A percentile compares a stretch with the other conserved stretches of the same genome.
Evolutionary conservation across 2,888 invertebrate species (phyloP).

Genomic region (Brachypterus glaber): DNA sequence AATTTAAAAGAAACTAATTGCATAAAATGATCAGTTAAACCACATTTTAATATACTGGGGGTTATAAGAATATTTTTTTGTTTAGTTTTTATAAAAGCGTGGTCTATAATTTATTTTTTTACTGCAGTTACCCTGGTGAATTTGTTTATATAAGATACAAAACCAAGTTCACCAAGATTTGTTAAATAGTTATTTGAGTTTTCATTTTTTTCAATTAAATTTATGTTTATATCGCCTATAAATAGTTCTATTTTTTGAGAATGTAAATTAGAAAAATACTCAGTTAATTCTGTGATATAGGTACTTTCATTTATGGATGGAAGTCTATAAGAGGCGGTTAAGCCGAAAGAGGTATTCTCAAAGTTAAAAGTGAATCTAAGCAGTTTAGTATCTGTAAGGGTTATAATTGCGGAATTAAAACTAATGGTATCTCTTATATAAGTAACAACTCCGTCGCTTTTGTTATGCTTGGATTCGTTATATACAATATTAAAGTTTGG

Average conservation of each 20-base stretch:
- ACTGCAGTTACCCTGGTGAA: not conserved
- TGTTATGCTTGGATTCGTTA: not conserved
- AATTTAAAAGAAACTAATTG: not conserved
- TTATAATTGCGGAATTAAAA: not conserved
- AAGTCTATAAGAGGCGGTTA: not conserved
- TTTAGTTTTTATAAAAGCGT: not conserved
- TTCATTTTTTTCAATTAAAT: not conserved
- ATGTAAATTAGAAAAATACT: not conserved
- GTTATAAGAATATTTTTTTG: not conserved
- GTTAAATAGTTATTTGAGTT: not conserved
- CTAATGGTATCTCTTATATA: not conserved
- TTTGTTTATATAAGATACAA: conserved; percentile 4
- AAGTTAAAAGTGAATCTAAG: not conserved
- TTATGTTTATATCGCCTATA: conserved; percentile 2
- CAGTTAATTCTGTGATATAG: not conserved
- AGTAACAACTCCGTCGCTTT: not conserved
- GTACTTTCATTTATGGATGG: not conserved
- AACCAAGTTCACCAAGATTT: conserved; percentile 2
- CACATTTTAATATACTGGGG: not conserved
- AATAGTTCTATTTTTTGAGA: conserved; percentile 4
- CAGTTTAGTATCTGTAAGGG: not conserved
- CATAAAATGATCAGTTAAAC: not conserved
- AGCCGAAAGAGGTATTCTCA: not conserved
- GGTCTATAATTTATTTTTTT: not conserved
- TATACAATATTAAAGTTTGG: not conserved